A percentile compares a stretch with the other conserved stretches of the same genome.
phyloP scores from a whole-genome alignment of 2,797 vertebrate genomes.

The Peromyscus eremicus region DNA sequence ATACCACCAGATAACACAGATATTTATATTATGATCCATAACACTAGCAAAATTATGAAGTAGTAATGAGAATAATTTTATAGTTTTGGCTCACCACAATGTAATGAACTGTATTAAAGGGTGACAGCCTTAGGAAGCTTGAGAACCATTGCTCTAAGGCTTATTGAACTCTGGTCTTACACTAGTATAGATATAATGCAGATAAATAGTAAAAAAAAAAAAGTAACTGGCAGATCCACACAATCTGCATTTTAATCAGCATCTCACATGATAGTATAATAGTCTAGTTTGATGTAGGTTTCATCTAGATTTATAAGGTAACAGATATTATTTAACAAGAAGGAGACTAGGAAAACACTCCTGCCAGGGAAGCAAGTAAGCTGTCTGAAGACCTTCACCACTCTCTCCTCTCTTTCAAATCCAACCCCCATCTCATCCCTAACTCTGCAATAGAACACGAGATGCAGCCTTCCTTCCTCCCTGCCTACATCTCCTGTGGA shows the following conservation, averaged over 20 bases:
- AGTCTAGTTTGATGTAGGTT: background rate
- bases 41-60: background rate
- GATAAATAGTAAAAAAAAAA: background rate
- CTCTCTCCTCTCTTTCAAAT: background rate
- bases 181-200: background rate
- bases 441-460: background rate
- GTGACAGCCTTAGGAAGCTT: background rate
- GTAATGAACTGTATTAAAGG: background rate
- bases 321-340: background rate
- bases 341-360: background rate
- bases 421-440: background rate
- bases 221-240: background rate
- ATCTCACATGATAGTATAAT: background rate
- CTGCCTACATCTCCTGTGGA: background rate
- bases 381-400: background rate
- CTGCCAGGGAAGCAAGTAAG: background rate
- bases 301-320: background rate
- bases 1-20: background rate
- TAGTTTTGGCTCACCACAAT: background rate
- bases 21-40: background rate
- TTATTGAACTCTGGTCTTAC: background rate
- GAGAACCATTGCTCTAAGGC: background rate
- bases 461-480: background rate
- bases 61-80: background rate
- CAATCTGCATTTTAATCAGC: background rate